Base-by-base conservation (phyloP, 2,888 invertebrate species). In the Archips crataeganus region DNA sequence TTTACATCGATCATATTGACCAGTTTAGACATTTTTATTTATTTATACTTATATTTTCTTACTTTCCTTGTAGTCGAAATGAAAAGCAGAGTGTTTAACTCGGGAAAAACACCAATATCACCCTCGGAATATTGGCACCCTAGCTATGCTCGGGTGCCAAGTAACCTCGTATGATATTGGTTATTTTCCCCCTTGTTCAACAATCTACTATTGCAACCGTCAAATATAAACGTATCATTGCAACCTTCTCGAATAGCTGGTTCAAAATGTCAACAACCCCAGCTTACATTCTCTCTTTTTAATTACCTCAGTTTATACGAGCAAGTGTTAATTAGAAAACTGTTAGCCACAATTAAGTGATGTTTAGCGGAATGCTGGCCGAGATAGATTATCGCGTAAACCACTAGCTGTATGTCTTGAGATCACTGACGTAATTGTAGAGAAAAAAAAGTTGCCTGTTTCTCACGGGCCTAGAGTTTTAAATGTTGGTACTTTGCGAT, bases 261-360 rank as follows among this genome's bases (percentile, higher is more conserved):
- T 60, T 39, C 23, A 60, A 54, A 68, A 72, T 67, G 64, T 73
- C 73, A 73, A 36, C 62, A 42, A 68, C 73, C 72, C 49, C 68
- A 54, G 63, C 57, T 36, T 32, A 68, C 49, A 64, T 45, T 47
- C 11, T 47, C 15, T n/a, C 57, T 57, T 45, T 47, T 9, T 60
- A 65, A 69, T 59, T 49, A 69, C 57, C 67, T 63, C 49, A 73
- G 39, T 63, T 39, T 68, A 73, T 39, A 64, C 73, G 62, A 62
- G 67, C 32, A 54, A 73, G 73, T 69, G 73, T 73, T 73, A 73
- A 73, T 73, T 69, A 73, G 73, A 68, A 71, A 73, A 64, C 68
- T 39, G 68, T 73, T 61, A 70, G 47, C 62, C n/a, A 68, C 72
- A 57, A 73, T 73, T 73, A 73, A 73, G 62, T 57, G 39, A 73